Evolutionary conservation across 1,140 invertebrate genomes (phyloP), one percentile per base, ranked within the genome.

Genomic region (Cardiocondyla obscurior): DNA sequence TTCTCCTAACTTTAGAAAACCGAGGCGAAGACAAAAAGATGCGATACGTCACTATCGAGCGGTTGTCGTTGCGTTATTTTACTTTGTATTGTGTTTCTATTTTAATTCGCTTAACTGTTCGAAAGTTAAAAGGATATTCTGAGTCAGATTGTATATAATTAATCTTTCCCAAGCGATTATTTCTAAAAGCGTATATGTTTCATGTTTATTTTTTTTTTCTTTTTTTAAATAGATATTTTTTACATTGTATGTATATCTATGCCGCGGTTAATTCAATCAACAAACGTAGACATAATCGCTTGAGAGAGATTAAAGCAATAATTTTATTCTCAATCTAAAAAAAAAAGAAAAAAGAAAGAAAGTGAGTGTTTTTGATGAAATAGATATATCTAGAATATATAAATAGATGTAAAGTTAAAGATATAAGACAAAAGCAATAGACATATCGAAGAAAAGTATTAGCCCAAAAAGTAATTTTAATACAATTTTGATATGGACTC

Each of bases 41-140:
- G n/a, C n/a, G 42, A 69, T 33, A 30, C 16, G 28, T 60, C 6
- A 25, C 14, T 14, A 22, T 7, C 2, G 36, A 19, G 57, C 2
- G 8, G 22, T 53, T 4, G 5, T 70, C 3, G 3, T 42, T 42
- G 2, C 1, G 55, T 58, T 57, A 57, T 28, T 57, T 57, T 30
- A 3, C 7, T 58, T 58, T 58, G 16, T 58, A n/a, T n/a, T 30
- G 5, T 8, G 6, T 33, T n/a, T 46, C 14, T 74, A n/a, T 8
- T 74, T 62, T 12, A 33, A 28, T n/a, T n/a, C 22, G 19, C n/a
- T 36, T 3, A 42, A 8, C 51, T 53, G 6, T 67, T 77, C n/a
- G n/a, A 36, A 77, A 25, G 39, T 62, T 74, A 7, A 16, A 77
- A 65, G 19, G 22, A 28, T 65, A n/a, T 39, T 65, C 22, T 36